phyloP scores from a whole-genome alignment of 2,888 invertebrate genomes.

The Siphlonurus alternatus region DNA sequence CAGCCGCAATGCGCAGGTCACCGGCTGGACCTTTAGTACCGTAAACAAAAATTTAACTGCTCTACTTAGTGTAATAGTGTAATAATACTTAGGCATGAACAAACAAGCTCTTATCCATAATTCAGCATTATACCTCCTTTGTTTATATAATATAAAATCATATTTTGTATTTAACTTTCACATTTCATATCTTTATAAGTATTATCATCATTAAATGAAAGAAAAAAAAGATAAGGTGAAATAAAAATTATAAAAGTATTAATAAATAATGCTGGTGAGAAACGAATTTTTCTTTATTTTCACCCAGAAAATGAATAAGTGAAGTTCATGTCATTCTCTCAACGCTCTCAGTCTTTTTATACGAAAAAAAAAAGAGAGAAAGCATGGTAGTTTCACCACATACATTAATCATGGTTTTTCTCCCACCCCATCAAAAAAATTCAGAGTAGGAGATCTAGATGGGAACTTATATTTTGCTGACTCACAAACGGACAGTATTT shows the following conservation, averaged over 20 bases:
- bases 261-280: neutral
- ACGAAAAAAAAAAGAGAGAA: neutral
- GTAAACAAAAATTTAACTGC: neutral
- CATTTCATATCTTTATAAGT: too few species aligned
- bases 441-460: neutral
- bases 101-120: too few species aligned
- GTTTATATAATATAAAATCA: too few species aligned
- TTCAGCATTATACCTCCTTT: too few species aligned
- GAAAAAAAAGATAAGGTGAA: neutral
- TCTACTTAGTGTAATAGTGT: too few species aligned
- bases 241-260: too few species aligned
- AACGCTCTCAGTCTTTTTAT: neutral
- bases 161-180: too few species aligned
- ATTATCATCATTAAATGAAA: neutral
- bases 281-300: neutral
- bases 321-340: neutral
- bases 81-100: too few species aligned
- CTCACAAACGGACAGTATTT: conserved; percentile 1
- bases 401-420: conserved; percentile 2
- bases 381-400: neutral
- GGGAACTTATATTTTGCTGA: neutral
- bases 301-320: neutral
- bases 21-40: neutral
- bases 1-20: conserved; percentile 2
- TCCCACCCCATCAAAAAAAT: neutral